Base-by-base conservation (phyloP, 2,888 invertebrate species). In the Mimumesa dahlbomi region DNA sequence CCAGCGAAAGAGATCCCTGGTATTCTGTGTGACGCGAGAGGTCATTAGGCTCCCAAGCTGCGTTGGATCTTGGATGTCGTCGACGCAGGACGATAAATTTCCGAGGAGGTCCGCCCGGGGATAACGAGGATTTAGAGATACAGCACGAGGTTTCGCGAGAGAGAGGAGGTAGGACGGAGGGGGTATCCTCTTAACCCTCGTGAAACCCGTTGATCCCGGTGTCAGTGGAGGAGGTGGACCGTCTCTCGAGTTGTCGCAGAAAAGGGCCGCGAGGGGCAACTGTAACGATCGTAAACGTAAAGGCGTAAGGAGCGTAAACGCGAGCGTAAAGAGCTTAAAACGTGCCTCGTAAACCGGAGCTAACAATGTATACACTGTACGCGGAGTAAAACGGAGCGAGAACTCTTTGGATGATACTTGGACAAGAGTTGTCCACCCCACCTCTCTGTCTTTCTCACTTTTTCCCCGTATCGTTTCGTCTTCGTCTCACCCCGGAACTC, bases 231-330 rank as follows among this genome's bases (percentile, higher is more conserved):
- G 69, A 71, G 4, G 25, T 25, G 74, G 69, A 81, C 38, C n/a
- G 57, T 53, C 34, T 46, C 31, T 56, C 73, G 58, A 77, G 73
- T 75, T 79, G 81, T 79, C 79, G 75, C 81, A 36, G 75, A 45
- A 54, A n/a, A 61, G 68, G 59, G 52, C 68, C 79, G 66, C 75
- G 64, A 73, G 72, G 70, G 73, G 58, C 64, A 73, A 75, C 54
- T 68, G 74, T 74, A 77, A 81, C 74, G 84, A 82, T 80, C 85
- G 84, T 85, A 84, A 85, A 81, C 80, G 79, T 84, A 83, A 84
- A 76, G 65, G 65, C 73, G 77, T 59, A 77, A 75, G 71, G 67
- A 76, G 77, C 77, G 79, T 81, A 81, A 81, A 81, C 75, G 79
- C 77, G 75, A 80, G 68, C 73, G 76, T 82, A 80, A 82, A 82